phyloP scores from a whole-genome alignment of 1,140 invertebrate genomes.

The Coelopa frigida region DNA sequence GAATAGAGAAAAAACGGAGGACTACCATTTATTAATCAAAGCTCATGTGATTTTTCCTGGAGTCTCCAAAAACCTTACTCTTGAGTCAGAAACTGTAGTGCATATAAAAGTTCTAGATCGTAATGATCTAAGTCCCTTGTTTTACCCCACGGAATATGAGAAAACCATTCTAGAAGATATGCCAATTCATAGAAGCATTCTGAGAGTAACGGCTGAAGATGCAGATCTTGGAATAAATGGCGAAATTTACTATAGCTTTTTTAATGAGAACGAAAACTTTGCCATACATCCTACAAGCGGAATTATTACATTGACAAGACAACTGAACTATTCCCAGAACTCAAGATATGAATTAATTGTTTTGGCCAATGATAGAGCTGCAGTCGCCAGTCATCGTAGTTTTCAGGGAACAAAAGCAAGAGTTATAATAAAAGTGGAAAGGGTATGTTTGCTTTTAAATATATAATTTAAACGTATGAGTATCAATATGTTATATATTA shows the following conservation, averaged over 20 bases:
- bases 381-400: constrained; percentile 53
- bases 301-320: constrained; percentile 74
- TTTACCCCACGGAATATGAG: constrained; percentile 80
- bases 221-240: constrained; percentile 90
- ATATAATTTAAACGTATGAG: neutral
- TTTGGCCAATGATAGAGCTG: constrained; percentile 74
- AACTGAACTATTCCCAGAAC: constrained; percentile 62
- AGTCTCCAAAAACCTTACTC: constrained; percentile 50
- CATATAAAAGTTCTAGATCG: constrained; percentile 76
- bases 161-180: constrained; percentile 84
- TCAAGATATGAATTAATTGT: constrained; percentile 69
- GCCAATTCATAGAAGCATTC: constrained; percentile 69
- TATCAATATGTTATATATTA: neutral
- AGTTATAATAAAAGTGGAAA: constrained; percentile 67
- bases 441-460: constrained; percentile 22
- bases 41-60: constrained; percentile 47
- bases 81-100: constrained; percentile 68
- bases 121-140: constrained; percentile 88
- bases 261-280: constrained; percentile 74
- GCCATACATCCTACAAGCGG: constrained; percentile 89
- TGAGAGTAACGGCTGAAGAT: constrained; percentile 79
- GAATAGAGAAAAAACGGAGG: constrained; percentile 83
- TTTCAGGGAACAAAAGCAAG: constrained; percentile 60
- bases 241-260: constrained; percentile 92
- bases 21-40: constrained; percentile 72